phyloP scores from a whole-genome alignment of 2,113 vertebrate species.

The Numida meleagris region DNA sequence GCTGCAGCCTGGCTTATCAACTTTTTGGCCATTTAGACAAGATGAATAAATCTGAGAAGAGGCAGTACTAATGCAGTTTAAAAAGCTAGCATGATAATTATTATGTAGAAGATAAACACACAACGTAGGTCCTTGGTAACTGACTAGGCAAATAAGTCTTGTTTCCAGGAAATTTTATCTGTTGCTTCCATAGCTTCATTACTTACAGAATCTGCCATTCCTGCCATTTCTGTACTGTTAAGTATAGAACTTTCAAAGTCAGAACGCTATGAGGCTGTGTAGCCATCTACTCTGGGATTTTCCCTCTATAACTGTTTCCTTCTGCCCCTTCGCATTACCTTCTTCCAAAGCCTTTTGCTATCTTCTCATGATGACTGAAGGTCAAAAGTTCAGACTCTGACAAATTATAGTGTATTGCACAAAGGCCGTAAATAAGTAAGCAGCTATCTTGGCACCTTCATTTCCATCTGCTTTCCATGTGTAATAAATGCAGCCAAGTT shows the following conservation, averaged over 20 bases:
- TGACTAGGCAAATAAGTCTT: neutral
- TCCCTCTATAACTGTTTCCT: neutral
- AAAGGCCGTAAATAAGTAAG: neutral
- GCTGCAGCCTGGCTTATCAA: neutral
- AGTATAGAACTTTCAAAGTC: neutral
- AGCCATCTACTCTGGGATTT: neutral
- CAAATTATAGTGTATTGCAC: neutral
- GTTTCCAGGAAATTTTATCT: neutral
- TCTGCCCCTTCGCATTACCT: rapidly evolving
- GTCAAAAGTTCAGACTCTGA: neutral
- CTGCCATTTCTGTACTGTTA: rapidly evolving
- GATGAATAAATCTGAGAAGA: neutral
- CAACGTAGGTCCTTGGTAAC: neutral
- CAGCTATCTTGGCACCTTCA: neutral
- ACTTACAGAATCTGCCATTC: neutral
- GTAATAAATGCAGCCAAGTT: neutral
- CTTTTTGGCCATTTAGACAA: neutral
- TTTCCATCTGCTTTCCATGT: neutral
- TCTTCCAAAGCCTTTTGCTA: neutral
- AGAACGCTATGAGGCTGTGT: rapidly evolving
- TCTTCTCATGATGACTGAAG: neutral
- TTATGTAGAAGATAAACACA: neutral
- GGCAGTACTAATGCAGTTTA: neutral
- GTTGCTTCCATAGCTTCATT: neutral
- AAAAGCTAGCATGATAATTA: neutral